These are phyloP conservation scores for Trissonchulus sp. DNA, from an alignment of 2,888 invertebrate species.

Conservation along the genomic window DNA sequence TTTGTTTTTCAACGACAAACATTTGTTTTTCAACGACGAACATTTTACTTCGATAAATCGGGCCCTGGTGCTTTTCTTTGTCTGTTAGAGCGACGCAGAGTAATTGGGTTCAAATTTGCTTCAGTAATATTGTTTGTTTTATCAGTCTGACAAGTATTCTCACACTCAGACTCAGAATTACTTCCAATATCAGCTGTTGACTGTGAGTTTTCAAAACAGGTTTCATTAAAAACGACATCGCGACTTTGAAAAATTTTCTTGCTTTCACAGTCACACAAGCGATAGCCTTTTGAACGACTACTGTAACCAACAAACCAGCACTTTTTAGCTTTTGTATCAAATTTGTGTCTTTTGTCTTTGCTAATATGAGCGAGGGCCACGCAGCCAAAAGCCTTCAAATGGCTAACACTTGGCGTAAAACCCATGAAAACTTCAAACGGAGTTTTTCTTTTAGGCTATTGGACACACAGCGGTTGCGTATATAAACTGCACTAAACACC, in stretches of 20 bases:
- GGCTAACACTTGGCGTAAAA: slow-evolving; percentile 30
- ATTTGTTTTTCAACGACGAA: no score
- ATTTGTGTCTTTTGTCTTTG: slow-evolving; percentile 26
- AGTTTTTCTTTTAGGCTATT: slow-evolving; percentile 12
- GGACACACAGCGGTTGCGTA: neutral
- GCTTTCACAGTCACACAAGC: slow-evolving; percentile 27
- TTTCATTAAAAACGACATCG: neutral
- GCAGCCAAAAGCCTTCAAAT: slow-evolving; percentile 38
- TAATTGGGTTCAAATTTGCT: no score
- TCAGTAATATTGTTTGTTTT: no score
- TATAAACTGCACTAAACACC: neutral
- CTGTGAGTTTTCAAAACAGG: no score
- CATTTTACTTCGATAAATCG: no score
- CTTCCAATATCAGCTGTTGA: no score
- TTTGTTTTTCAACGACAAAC: no score
- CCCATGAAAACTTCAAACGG: slow-evolving; percentile 37
- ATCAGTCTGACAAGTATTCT: no score
- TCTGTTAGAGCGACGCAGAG: no score
- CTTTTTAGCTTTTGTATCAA: slow-evolving; percentile 31
- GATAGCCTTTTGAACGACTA: slow-evolving; percentile 31
- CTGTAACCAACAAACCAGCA: slow-evolving; percentile 36
- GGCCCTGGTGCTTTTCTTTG: no score
- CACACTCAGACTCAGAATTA: no score
- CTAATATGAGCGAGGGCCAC: slow-evolving; percentile 33
- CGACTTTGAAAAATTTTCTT: neutral